Percentiles rank a stretch among this genome's conserved stretches.
phyloP scores from a whole-genome alignment of 2,113 vertebrate genomes.

The Aegypius monachus region DNA sequence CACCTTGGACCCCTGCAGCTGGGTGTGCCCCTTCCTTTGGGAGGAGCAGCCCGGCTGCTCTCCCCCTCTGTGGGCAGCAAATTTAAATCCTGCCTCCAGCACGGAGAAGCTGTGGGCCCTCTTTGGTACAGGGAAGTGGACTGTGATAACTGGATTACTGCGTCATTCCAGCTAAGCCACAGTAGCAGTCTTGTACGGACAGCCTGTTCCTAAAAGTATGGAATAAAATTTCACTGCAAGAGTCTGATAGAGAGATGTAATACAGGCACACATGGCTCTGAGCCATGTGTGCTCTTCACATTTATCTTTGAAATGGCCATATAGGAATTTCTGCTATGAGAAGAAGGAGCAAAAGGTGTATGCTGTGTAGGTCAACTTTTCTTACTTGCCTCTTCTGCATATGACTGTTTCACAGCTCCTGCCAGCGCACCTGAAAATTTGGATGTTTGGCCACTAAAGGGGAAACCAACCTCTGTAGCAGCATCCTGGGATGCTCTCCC shows the following conservation, averaged over 20 bases:
- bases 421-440: constrained; percentile 91
- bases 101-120: fast-evolving
- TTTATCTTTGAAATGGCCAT: neutral
- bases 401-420: constrained; percentile 78
- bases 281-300: neutral
- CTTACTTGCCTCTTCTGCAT: neutral
- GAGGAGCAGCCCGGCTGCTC: neutral
- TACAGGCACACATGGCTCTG: neutral
- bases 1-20: neutral
- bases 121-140: neutral
- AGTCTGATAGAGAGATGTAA: neutral
- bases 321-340: neutral
- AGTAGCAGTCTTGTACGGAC: neutral
- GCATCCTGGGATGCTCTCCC: constrained; percentile 91
- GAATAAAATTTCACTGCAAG: neutral
- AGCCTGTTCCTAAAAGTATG: neutral
- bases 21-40: neutral
- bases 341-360: neutral
- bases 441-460: constrained; percentile 85
- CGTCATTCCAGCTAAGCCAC: neutral
- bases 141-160: neutral
- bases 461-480: constrained; percentile 86
- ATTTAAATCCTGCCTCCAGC: neutral
- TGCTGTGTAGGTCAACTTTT: neutral
- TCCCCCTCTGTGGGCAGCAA: neutral